Evolutionary conservation across 1,140 invertebrate genomes (phyloP), one percentile per base, ranked within the genome.

Genomic region (Trichonephila clavipes): DNA sequence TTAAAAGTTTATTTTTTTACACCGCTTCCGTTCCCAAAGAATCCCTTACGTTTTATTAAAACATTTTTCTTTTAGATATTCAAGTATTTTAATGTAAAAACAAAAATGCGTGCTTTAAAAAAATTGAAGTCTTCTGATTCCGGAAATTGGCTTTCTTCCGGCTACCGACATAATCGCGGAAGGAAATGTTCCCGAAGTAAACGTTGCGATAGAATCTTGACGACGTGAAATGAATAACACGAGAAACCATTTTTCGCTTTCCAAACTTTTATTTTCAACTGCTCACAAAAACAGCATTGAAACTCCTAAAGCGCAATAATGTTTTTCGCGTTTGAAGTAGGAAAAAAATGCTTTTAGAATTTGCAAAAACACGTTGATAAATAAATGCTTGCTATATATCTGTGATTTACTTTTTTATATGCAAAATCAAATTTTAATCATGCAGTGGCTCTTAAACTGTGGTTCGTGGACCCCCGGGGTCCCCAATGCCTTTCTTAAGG

Each of bases 141-240:
- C 83, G 83, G 83, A 85, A 61, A 85, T 85, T 85, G 58, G 44
- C 8, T 85, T 61, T 85, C 83, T 85, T 85, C 83, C 83, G 83
- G 83, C 83, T 85, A 14, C 83, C 24, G 51, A n/a, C 51, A 61
- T 16, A 21, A 59, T 85, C 83, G 16, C 8, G 83, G 83, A 85
- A 85, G 83, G 83, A 85, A 85, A 85, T 85, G 83, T 85, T 85
- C 83, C 83, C 14, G 58, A 85, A 85, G 83, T 85, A 59, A 51
- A 85, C 58, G 51, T 4, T 59, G 21, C 59, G 44, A 85, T 61
- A 59, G 12, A 85, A 85, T 85, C 83, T 85, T 8, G 21, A 34
- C 51, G 16, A 61, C 83, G 51, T 85, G 58, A 18, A 85, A 58
- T 12, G 83, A 61, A 61, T 85, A 85, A 85, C 24, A 85, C 10